These are phyloP conservation scores for Nasonia giraulti DNA, from an alignment of 1,140 invertebrate species.

Conservation along the genomic window DNA sequence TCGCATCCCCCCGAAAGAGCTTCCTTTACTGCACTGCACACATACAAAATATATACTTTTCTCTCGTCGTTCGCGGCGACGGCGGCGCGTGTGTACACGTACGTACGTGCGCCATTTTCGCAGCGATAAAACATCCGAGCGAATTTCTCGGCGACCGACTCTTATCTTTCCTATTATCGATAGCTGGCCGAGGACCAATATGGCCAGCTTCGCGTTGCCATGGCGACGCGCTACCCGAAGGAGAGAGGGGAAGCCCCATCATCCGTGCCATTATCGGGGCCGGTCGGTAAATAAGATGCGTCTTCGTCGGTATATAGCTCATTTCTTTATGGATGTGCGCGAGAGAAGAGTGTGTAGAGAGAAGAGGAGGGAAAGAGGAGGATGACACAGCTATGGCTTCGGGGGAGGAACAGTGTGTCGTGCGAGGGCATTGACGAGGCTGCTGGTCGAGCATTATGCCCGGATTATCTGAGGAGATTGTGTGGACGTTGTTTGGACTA, in stretches of 20 bases:
- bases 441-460: too few species aligned
- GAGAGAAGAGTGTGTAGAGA: not conserved
- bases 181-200: conserved; percentile 72
- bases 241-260: conserved; percentile 66
- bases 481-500: too few species aligned
- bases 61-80: too few species aligned
- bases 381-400: too few species aligned
- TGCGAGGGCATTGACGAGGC: not conserved
- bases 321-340: not conserved
- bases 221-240: conserved; percentile 33
- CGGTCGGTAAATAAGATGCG: conserved; percentile 67
- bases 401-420: not conserved
- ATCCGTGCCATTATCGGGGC: conserved; percentile 70
- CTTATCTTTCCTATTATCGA: conserved; percentile 75
- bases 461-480: too few species aligned
- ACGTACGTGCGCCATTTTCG: conserved; percentile 58
- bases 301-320: too few species aligned
- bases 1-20: not conserved
- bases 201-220: conserved; percentile 54
- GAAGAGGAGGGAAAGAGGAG: not conserved
- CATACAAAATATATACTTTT: not conserved
- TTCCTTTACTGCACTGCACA: not conserved
- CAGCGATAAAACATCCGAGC: conserved; percentile 59
- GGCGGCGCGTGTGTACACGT: not conserved
- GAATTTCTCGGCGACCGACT: conserved; percentile 48